Evolutionary conservation across 1,140 invertebrate species (phyloP), one percentile per base, ranked within the genome.

Genomic region (Polyergus mexicanus): DNA sequence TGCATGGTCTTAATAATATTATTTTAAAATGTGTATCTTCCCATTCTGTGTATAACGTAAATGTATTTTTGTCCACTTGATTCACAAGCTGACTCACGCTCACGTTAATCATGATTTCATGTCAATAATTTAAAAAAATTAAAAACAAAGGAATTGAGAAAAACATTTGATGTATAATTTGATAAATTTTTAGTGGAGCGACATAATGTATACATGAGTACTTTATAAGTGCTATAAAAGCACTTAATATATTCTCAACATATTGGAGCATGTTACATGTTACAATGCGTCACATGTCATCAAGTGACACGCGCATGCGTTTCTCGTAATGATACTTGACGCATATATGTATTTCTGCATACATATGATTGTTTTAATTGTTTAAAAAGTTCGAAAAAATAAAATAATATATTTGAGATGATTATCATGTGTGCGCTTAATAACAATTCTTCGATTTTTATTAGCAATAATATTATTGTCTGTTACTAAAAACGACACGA

Each of bases 1-100:
- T 62, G 16, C 19, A 19, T 13, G 89, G 6, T 22, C 72, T 65
- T 16, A 90, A 41, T 10, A 91, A 25, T 25, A 90, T 86, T 54
- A 91, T 19, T 38, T 84, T 90, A 19, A 91, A 78, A 54, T 38
- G 3, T 4, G 65, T 80, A 47, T 86, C 35, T 16, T 74, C 44
- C 89, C 89, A 91, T 77, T 91, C 86, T n/a, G 78, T 3, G 2
- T 90, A 85, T 11, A 91, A 38, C 4, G 75, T 90, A 54, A 76
- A 88, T 32, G 63, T 16, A 35, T 56, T 83, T 1, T 84, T 35
- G 16, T 91, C 87, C 16, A 77, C 22, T 41, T 88, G 16, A 83
- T 91, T 90, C 56, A 86, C n/a, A 35, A 91, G 75, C 56, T 90
- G 54, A 66, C 72, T 74, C 72, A 54, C 32, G 47, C 28, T 85